A percentile compares a stretch with the other conserved stretches of the same genome.
Evolutionary conservation across 2,797 vertebrate genomes (phyloP).

Genomic region (Pteronotus mesoamericanus): DNA sequence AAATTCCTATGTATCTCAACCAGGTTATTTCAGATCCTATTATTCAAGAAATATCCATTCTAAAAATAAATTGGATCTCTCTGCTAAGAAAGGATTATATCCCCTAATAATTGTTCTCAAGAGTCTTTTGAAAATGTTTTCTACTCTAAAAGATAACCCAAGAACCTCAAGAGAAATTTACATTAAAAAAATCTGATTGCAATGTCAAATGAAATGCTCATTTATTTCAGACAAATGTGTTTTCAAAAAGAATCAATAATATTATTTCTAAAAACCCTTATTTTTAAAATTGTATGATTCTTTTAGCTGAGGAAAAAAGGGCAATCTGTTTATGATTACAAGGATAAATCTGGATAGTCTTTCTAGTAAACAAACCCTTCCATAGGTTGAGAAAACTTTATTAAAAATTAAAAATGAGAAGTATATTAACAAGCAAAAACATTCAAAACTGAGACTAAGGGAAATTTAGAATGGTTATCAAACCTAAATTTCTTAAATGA

Average conservation of each 20-base stretch:
- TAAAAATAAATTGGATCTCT: conserved; percentile 6
- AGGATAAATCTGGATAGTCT: neutral
- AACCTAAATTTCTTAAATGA: neutral
- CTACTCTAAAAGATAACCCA: neutral
- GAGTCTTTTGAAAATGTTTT: neutral
- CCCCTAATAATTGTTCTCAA: neutral
- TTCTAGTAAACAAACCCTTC: neutral
- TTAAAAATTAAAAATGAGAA: conserved; percentile 15
- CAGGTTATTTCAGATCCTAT: neutral
- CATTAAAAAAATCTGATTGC: neutral
- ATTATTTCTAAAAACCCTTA: neutral
- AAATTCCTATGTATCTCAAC: neutral
- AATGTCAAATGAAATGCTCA: neutral
- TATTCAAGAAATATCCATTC: conserved; percentile 26
- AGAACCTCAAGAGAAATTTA: neutral
- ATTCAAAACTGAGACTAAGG: neutral
- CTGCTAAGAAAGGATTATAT: neutral
- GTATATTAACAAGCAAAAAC: neutral
- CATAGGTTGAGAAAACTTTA: neutral
- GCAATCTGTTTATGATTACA: neutral
- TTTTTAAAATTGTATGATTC: conserved; percentile 10
- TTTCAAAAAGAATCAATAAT: neutral
- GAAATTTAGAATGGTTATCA: neutral
- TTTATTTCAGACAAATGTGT: neutral
- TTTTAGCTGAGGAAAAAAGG: neutral